Percentiles rank a stretch among this genome's conserved stretches.
Conservation (phyloP, 2,113 vertebrate genomes). For the Narcine bancroftii region DNA sequence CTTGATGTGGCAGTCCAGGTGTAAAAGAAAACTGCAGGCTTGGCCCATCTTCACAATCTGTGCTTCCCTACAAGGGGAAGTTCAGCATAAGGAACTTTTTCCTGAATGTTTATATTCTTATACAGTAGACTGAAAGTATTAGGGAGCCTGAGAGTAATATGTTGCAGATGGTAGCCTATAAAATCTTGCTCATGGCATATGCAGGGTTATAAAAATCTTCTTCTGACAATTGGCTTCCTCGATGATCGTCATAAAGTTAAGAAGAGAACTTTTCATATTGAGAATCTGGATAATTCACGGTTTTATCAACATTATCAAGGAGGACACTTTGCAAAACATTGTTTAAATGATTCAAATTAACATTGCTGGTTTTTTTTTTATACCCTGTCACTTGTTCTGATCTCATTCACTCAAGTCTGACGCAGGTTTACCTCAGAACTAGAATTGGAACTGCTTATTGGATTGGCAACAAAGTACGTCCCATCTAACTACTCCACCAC, state of each 20-base stretch:
- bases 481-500: no score
- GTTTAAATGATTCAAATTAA: neutral
- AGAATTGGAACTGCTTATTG: neutral
- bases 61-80: neutral
- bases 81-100: neutral
- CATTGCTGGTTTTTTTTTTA: neutral
- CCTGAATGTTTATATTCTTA: neutral
- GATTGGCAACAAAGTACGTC: neutral
- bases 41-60: neutral
- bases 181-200: neutral
- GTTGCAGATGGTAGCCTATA: neutral
- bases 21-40: neutral
- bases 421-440: neutral
- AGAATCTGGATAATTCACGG: neutral
- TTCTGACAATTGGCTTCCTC: neutral
- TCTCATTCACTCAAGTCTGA: neutral
- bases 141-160: neutral
- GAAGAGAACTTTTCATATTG: neutral
- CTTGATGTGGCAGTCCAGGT: neutral
- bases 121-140: neutral
- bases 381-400: no score
- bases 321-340: neutral
- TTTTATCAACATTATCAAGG: neutral
- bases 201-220: neutral
- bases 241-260: neutral